phyloP scores from a whole-genome alignment of 2,113 vertebrate species.

The Calyptomena viridis region DNA sequence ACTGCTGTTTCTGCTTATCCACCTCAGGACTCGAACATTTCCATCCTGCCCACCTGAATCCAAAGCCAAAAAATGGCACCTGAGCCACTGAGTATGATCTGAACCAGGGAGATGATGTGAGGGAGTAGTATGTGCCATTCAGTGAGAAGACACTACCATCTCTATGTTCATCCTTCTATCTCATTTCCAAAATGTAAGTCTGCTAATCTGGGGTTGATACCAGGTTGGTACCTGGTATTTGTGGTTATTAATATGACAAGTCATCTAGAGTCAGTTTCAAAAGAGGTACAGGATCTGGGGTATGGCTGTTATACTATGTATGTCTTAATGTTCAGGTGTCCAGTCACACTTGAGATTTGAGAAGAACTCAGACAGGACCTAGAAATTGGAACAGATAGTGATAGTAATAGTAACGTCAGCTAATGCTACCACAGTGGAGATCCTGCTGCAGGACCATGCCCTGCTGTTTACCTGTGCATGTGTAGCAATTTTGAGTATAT shows the following conservation, averaged over 20 bases:
- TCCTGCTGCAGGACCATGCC: not conserved
- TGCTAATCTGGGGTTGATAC: not conserved
- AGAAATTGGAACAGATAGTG: not conserved
- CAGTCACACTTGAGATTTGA: not conserved
- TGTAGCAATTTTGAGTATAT: not conserved
- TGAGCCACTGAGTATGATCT: not conserved
- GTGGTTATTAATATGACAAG: not conserved
- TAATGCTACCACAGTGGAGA: not conserved
- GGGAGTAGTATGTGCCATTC: not conserved
- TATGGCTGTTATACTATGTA: not conserved
- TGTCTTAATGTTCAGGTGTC: not conserved
- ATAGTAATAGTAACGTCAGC: too few relatives aligned
- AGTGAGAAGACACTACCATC: not conserved
- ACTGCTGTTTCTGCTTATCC: not conserved
- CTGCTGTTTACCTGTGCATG: not conserved
- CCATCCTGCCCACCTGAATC: not conserved
- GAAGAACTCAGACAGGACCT: not conserved
- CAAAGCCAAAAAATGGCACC: not conserved
- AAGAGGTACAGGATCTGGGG: not conserved
- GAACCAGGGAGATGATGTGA: not conserved
- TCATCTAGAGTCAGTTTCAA: not conserved
- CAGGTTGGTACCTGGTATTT: not conserved
- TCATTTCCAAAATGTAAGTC: not conserved
- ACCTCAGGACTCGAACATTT: not conserved
- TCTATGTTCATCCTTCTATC: fast-evolving